Evolutionary conservation across 2,113 vertebrate genomes (phyloP).

Genomic region (Oryzias celebensis): DNA sequence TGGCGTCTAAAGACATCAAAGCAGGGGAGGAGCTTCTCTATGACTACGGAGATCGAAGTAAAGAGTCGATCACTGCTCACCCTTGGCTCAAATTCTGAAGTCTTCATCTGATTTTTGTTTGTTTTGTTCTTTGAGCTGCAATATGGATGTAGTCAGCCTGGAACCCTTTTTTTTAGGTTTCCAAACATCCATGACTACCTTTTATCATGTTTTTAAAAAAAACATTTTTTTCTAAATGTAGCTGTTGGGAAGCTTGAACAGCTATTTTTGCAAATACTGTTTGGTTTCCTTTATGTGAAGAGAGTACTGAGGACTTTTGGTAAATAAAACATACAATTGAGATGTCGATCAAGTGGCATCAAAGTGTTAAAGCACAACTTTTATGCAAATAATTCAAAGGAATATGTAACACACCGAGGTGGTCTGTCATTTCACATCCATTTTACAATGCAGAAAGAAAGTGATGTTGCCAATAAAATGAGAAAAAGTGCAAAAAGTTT

Average conservation of each 20-base stretch:
- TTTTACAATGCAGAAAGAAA: too few species aligned
- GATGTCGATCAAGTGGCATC: too few species aligned
- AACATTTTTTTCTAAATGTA: conserved; percentile 61
- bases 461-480: too few species aligned
- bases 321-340: too few species aligned
- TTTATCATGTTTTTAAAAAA: not conserved
- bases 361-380: too few species aligned
- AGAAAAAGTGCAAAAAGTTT: too few species aligned
- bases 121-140: not conserved
- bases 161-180: not conserved
- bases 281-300: conserved; percentile 35
- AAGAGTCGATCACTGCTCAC: conserved; percentile 86
- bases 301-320: too few species aligned
- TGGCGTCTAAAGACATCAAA: conserved; percentile 87
- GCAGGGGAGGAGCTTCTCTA: conserved; percentile 92
- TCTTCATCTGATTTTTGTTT: not conserved
- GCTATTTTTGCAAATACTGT: conserved; percentile 53
- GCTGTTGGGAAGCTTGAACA: conserved; percentile 56
- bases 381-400: too few species aligned
- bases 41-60: conserved; percentile 94
- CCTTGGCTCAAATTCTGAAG: conserved; percentile 91
- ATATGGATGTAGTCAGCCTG: not conserved
- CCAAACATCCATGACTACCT: not conserved
- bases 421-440: too few species aligned
- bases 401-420: too few species aligned